These are phyloP conservation scores for Abrostola tripartita DNA, from an alignment of 2,888 invertebrate genomes.

Conservation along the genomic window DNA sequence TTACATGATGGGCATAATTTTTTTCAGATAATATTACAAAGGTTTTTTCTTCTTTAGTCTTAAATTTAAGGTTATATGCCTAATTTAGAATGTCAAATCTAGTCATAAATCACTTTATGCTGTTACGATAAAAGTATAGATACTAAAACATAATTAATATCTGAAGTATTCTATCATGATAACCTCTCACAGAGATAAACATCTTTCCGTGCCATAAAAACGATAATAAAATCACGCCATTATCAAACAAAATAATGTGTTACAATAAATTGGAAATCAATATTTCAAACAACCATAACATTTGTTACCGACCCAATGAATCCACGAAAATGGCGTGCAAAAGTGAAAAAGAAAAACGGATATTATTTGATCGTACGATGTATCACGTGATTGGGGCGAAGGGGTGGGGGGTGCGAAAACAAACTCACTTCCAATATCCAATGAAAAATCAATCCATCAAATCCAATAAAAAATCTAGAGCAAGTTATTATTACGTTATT, in stretches of 20 bases:
- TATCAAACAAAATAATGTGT: conserved; percentile 21
- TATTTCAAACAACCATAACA: conserved; percentile 53
- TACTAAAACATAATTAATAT: not conserved
- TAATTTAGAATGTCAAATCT: no score
- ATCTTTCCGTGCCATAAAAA: conserved; percentile 9
- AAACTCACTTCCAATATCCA: conserved; percentile 69
- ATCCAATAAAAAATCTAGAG: conserved; percentile 68
- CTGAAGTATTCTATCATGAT: not conserved
- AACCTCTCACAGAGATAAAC: not conserved
- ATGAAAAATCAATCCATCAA: conserved; percentile 76
- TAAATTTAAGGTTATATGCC: no score
- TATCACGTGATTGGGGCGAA: conserved; percentile 63
- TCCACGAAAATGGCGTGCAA: conserved; percentile 59
- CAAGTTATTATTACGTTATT: conserved; percentile 65
- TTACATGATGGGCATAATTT: no score
- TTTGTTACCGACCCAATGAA: conserved; percentile 54
- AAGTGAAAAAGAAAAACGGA: conserved; percentile 67
- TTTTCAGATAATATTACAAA: no score
- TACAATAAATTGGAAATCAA: conserved; percentile 37
- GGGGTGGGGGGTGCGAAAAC: conserved; percentile 58
- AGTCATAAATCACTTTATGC: no score
- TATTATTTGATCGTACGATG: conserved; percentile 71
- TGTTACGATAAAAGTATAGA: not conserved
- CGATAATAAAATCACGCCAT: conserved; percentile 18
- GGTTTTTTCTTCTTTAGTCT: no score